These are phyloP conservation scores for Busseola fusca DNA, from an alignment of 2,888 invertebrate genomes.

Conservation along the genomic window DNA sequence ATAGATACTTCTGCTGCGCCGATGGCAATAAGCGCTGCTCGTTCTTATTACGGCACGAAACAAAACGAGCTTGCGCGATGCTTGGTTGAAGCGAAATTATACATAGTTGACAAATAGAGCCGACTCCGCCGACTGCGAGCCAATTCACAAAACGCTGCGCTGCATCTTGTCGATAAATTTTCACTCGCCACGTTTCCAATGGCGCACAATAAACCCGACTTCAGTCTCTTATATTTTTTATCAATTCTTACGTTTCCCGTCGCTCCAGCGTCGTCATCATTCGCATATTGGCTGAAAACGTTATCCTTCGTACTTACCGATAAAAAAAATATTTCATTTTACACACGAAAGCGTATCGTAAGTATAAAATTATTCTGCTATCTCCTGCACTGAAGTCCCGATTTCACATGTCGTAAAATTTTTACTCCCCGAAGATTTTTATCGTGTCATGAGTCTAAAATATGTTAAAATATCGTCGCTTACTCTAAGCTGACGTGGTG, in stretches of 20 bases:
- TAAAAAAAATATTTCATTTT: constrained; percentile 74
- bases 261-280: constrained; percentile 58
- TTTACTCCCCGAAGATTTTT: constrained; percentile 76
- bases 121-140: constrained; percentile 66
- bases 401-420: constrained; percentile 78
- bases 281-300: constrained; percentile 69
- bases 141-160: constrained; percentile 77
- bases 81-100: constrained; percentile 74
- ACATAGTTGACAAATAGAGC: constrained; percentile 78
- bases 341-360: constrained; percentile 72
- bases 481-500: constrained; percentile 65
- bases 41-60: constrained; percentile 59
- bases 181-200: constrained; percentile 73
- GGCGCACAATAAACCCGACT: constrained; percentile 71
- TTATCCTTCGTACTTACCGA: constrained; percentile 66
- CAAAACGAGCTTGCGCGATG: constrained; percentile 60
- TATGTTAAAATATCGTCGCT: constrained; percentile 71
- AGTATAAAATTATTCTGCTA: constrained; percentile 77
- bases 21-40: constrained; percentile 58
- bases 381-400: constrained; percentile 72
- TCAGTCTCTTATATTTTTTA: constrained; percentile 62
- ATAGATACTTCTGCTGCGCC: constrained; percentile 54
- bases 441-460: constrained; percentile 72
- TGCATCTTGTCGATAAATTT: constrained; percentile 76
- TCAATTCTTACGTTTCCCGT: constrained; percentile 51